phyloP scores from a whole-genome alignment of 2,888 invertebrate genomes.

The Epinotia brunnichana region DNA sequence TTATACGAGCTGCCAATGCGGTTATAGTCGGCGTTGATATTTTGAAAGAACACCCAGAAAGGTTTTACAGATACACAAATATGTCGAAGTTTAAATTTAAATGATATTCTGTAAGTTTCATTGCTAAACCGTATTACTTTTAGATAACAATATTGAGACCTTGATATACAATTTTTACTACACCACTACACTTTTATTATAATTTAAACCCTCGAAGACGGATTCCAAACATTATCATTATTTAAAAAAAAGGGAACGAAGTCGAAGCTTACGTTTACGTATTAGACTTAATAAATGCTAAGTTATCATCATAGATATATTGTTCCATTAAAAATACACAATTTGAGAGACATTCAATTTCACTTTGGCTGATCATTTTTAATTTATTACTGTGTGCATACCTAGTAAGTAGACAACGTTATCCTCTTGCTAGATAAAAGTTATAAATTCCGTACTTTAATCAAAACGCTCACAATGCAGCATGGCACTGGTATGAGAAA shows the following conservation, averaged over 20 bases:
- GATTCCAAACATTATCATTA: too few relatives aligned
- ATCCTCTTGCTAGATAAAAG: constrained; percentile 21
- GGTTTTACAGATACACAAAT: not conserved
- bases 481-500: constrained; percentile 66
- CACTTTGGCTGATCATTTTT: too few relatives aligned
- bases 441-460: constrained; percentile 41
- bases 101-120: not conserved
- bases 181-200: not conserved
- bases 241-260: too few relatives aligned
- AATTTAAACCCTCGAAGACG: not conserved
- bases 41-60: too few relatives aligned
- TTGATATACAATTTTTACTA: not conserved
- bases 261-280: too few relatives aligned
- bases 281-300: too few relatives aligned
- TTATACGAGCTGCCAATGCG: constrained; percentile 5
- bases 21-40: constrained; percentile 1
- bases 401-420: not conserved
- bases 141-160: not conserved
- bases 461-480: constrained; percentile 54
- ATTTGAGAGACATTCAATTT: too few relatives aligned
- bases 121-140: not conserved
- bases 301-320: too few relatives aligned
- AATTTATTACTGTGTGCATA: not conserved
- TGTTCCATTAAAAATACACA: too few relatives aligned
- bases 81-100: not conserved